A percentile compares a stretch with the other conserved stretches of the same genome.
Evolutionary conservation across 2,888 invertebrate species (phyloP).

Genomic region (Diploptera punctata): DNA sequence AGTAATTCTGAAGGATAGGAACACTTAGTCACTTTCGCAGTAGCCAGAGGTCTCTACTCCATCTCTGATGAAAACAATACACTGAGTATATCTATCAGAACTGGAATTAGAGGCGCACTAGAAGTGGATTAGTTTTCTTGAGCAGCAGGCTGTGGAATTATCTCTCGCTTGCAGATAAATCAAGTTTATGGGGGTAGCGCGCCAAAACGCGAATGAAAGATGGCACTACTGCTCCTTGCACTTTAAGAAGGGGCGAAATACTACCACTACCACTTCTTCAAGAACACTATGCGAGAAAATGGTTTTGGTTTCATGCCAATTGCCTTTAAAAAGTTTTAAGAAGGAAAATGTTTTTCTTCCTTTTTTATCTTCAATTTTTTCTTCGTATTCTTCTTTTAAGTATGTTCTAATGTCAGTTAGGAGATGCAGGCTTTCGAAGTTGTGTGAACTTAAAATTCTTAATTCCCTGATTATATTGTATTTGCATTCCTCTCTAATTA

Average conservation of each 20-base stretch:
- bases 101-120: slow-evolving; percentile 22
- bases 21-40: too few relatives aligned
- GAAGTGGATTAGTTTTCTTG: slow-evolving; percentile 38
- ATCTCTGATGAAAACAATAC: too few relatives aligned
- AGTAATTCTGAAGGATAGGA: too few relatives aligned
- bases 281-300: slow-evolving; percentile 20
- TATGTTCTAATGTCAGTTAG: too few relatives aligned
- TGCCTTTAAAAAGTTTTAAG: slow-evolving; percentile 30
- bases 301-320: slow-evolving; percentile 31
- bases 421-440: too few relatives aligned
- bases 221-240: slow-evolving; percentile 19
- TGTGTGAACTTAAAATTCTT: too few relatives aligned
- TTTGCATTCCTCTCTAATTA: too few relatives aligned
- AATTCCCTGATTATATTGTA: too few relatives aligned
- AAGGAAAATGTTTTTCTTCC: slow-evolving; percentile 11
- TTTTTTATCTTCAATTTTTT: background rate
- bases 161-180: slow-evolving; percentile 28
- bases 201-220: slow-evolving; percentile 22
- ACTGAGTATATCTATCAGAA: background rate
- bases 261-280: slow-evolving; percentile 10
- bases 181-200: slow-evolving; percentile 34
- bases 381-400: too few relatives aligned
- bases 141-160: slow-evolving; percentile 20
- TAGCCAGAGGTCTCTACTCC: too few relatives aligned
- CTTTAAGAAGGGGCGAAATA: slow-evolving; percentile 2